Percentiles rank a stretch among this genome's conserved stretches.
Evolutionary conservation across 2,888 invertebrate species (phyloP).

Genomic region (Willowsia nigromaculata): DNA sequence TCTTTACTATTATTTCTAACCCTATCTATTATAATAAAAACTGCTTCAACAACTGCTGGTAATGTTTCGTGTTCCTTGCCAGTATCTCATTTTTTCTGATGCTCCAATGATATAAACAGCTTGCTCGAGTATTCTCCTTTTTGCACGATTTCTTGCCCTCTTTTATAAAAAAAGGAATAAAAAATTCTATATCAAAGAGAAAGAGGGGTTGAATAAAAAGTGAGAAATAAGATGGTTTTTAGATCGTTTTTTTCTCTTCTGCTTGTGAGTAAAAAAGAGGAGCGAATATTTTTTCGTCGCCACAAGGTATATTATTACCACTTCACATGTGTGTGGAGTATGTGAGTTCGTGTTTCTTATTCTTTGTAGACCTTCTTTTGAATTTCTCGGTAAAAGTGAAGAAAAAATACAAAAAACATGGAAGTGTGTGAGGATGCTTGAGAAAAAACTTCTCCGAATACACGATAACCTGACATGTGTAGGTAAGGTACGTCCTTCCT

Average conservation of each 20-base stretch:
- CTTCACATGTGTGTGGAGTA: conserved; percentile 20
- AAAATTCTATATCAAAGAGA: neutral
- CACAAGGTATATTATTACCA: conserved; percentile 48
- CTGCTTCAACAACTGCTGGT: conserved; percentile 34
- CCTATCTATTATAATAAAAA: conserved; percentile 12
- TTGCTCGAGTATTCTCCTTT: neutral
- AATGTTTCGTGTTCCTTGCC: neutral
- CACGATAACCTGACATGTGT: conserved; percentile 26
- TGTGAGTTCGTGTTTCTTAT: conserved; percentile 7
- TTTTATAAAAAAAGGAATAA: neutral
- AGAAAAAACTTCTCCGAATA: conserved; percentile 38
- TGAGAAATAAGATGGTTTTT: conserved; percentile 21
- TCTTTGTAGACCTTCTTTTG: neutral
- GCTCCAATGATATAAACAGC: neutral
- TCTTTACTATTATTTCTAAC: neutral
- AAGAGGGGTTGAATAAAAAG: neutral
- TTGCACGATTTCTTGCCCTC: neutral
- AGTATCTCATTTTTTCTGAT: neutral
- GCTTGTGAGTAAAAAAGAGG: neutral
- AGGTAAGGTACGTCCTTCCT: neutral
- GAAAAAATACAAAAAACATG: neutral
- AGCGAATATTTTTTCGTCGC: conserved; percentile 28
- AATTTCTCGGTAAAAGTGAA: neutral
- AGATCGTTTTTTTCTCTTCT: neutral
- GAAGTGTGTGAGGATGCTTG: conserved; percentile 23